Evolutionary conservation across 2,797 vertebrate species (phyloP), one percentile per base, ranked within the genome.

Genomic region (Danio kyathit): DNA sequence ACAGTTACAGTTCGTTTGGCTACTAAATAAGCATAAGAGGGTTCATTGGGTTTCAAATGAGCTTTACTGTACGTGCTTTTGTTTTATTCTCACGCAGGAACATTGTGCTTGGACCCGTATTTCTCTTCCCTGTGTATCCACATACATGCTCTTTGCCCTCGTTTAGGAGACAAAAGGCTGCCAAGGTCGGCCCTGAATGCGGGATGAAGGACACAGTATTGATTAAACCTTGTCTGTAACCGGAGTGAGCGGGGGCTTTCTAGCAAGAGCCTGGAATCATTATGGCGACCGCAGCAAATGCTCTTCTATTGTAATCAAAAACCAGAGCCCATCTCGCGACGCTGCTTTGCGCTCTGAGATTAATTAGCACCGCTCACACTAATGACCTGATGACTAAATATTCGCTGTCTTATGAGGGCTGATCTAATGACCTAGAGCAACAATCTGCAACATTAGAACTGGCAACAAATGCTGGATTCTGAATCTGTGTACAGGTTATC

Each of bases 121-220:
- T 91, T 89, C 51, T 44, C 70, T 85, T 88, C 84, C 85, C 83
- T 88, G 90, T 89, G 89, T 91, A 92, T 91, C 91, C 87, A 90
- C 91, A 90, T 90, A 90, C 91, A 90, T 91, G 91, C 92, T 92
- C 92, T 92, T 91, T 94, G 91, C 90, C 93, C 93, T 89, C 89
- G 89, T 91, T 87, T 91, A 91, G 91, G 91, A 94, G 93, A 94
- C 92, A 94, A 94, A 94, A 94, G 93, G 91, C 93, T 94, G 92
- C 90, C 94, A 95, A 95, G 94, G 94, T 95, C 94, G 93, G 91
- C 83, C 86, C 90, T 87, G 91, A 92, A 91, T 92, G 89, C 90
- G 92, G 91, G 91, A 93, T 91, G 93, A 95, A 95, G 94, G 94
- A 94, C 94, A 83, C 84, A 76, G 93, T 95, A 95, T 95, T 95